Evolutionary conservation across 2,888 invertebrate genomes (phyloP), one percentile per base, ranked within the genome.

Genomic region (Globia sparganii): DNA sequence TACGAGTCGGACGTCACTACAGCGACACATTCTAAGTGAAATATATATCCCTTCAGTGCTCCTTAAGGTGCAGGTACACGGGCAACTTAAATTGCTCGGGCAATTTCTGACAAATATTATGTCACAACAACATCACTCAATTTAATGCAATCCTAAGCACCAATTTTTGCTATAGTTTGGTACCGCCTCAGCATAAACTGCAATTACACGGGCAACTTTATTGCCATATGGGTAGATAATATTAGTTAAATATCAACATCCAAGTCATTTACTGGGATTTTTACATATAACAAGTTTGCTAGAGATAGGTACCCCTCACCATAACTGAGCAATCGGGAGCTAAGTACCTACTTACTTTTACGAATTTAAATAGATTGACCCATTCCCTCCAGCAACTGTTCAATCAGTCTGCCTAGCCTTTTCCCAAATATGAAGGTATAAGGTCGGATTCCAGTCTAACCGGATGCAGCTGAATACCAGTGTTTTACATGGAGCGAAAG

Each of bases 31-130:
- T 83, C 75, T 75, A 43, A 88, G 75, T 74, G 74, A 80, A 79
- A 87, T 82, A 87, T 84, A 87, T 67, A 72, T 84, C 87, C 91
- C 87, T 89, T 86, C 84, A 88, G 89, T 90, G 89, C 86, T 90
- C 88, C 88, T 89, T 87, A 88, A 87, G 58, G 34, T 21, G 58
- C 1, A 15, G 6, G 6, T 15, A 65, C 2, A 78, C 49, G 25
- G 25, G 0, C 18, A 9, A 53, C 18, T 34, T 4, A 11, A 40
- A 75, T 49, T 75, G 37, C 8, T n/a, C 6, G 0, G 31, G 31
- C n/a, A n/a, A n/a, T n/a, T n/a, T n/a, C n/a, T n/a, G n/a, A n/a
- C n/a, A n/a, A n/a, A n/a, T n/a, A n/a, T n/a, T n/a, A n/a, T n/a
- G n/a, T n/a, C n/a, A n/a, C n/a, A n/a, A n/a, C n/a, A n/a, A n/a